Conservation (phyloP, 1,140 invertebrate species). For the Brachionus asplanchnoidis region DNA sequence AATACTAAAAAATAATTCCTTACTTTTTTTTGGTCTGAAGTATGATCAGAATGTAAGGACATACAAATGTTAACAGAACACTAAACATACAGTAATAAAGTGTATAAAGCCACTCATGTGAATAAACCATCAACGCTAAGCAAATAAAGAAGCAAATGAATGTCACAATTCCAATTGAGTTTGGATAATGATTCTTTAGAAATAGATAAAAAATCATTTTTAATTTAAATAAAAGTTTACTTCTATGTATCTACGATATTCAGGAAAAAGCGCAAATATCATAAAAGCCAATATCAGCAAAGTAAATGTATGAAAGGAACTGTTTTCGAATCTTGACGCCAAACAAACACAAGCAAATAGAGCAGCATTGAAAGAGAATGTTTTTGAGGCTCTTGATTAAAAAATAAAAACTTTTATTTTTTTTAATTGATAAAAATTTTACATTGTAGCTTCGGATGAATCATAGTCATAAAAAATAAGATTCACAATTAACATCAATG, state of each 20-base stretch:
- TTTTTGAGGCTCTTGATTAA: conserved; percentile 66
- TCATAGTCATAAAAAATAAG: conserved; percentile 87
- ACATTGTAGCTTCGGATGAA: conserved; percentile 66
- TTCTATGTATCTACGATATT: conserved; percentile 65
- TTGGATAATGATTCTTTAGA: neutral
- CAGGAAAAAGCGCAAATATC: conserved; percentile 80
- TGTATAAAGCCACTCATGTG: conserved; percentile 51
- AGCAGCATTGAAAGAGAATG: conserved; percentile 77
- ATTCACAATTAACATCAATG: conserved; percentile 76
- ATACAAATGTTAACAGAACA: conserved; percentile 60
- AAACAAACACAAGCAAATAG: conserved; percentile 88
- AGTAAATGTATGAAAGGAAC: conserved; percentile 76
- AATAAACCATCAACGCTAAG: conserved; percentile 44
- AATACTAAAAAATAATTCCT: conserved; percentile 43
- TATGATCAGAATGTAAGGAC: conserved; percentile 71
- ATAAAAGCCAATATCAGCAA: conserved; percentile 76
- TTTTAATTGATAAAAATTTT: conserved; percentile 43
- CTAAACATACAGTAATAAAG: conserved; percentile 57
- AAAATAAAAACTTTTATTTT: conserved; percentile 47
- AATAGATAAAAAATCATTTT: neutral
- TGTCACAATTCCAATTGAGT: conserved; percentile 15
- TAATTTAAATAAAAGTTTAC: conserved; percentile 44
- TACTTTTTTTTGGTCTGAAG: conserved; percentile 77
- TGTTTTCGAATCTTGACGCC: conserved; percentile 75
- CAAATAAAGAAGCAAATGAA: conserved; percentile 47